Conservation (phyloP, 2,888 invertebrate genomes). For the Phoronis australis region DNA sequence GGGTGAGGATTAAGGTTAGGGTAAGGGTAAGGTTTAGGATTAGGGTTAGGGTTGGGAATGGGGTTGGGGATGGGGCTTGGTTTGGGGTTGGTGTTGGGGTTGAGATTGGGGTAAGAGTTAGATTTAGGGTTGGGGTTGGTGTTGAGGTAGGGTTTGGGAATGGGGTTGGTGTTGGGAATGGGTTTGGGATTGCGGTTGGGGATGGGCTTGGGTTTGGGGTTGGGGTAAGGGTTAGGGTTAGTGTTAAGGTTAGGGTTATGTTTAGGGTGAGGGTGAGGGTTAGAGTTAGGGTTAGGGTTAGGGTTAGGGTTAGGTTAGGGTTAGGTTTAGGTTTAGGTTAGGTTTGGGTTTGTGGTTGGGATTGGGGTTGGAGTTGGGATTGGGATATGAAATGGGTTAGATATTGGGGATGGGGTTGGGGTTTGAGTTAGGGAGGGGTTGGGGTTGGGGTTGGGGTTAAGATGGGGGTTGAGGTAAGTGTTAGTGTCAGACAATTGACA, state of each 20-base stretch:
- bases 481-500: slow-evolving; percentile 1
- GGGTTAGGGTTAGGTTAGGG: no score
- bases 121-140: slow-evolving; percentile 11
- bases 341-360: no score
- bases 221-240: no score
- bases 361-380: no score
- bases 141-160: slow-evolving; percentile 10
- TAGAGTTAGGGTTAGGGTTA: no score
- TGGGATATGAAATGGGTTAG: no score
- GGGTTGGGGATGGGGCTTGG: slow-evolving; percentile 10
- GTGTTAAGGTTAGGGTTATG: no score
- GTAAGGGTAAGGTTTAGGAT: no score
- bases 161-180: slow-evolving; percentile 9
- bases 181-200: slow-evolving; percentile 6
- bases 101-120: slow-evolving; percentile 12
- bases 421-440: slow-evolving; percentile 1
- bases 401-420: no score
- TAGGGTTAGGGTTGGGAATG: slow-evolving; percentile 8
- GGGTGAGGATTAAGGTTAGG: no score
- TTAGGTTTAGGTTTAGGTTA: no score
- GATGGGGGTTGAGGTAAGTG: neutral
- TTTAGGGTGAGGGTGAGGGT: slow-evolving; percentile 1
- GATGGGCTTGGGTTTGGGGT: slow-evolving; percentile 5
- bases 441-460: slow-evolving; percentile 5
- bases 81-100: slow-evolving; percentile 14